phyloP scores from a whole-genome alignment of 2,888 invertebrate species.

The Eupeodes latifasciatus region DNA sequence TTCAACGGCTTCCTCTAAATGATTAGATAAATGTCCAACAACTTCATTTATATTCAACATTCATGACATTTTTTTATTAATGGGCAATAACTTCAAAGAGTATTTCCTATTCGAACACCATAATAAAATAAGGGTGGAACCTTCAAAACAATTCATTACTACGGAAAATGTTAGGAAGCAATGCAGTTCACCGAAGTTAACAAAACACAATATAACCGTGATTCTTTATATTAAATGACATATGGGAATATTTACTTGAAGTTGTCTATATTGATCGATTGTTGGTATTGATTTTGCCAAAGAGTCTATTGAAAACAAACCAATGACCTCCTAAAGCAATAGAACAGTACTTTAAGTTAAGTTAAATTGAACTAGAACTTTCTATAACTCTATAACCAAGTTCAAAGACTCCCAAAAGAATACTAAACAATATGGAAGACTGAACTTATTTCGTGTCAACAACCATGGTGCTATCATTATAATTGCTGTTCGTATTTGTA shows the following conservation, averaged over 20 bases:
- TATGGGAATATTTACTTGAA: constrained; percentile 26
- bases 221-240: constrained; percentile 31
- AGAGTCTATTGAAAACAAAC: constrained; percentile 45
- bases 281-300: constrained; percentile 53
- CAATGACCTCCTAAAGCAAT: constrained; percentile 48
- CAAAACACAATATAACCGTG: constrained; percentile 19
- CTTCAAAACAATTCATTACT: constrained; percentile 53
- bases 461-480: constrained; percentile 47
- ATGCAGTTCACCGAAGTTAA: constrained; percentile 42
- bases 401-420: constrained; percentile 54
- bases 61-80: constrained; percentile 4
- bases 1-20: constrained; percentile 45
- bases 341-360: background rate
- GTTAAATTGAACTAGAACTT: constrained; percentile 16
- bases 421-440: constrained; percentile 41
- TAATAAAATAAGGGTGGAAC: background rate
- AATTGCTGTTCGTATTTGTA: constrained; percentile 62
- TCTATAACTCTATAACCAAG: constrained; percentile 37
- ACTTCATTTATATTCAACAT: constrained; percentile 47
- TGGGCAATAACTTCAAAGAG: background rate
- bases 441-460: constrained; percentile 44
- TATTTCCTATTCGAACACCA: constrained; percentile 1
- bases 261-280: constrained; percentile 55
- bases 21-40: constrained; percentile 22
- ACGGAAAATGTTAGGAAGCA: background rate